These are phyloP conservation scores for Lacerta bilineata DNA, from an alignment of 2,797 vertebrate genomes.

Conservation along the genomic window DNA sequence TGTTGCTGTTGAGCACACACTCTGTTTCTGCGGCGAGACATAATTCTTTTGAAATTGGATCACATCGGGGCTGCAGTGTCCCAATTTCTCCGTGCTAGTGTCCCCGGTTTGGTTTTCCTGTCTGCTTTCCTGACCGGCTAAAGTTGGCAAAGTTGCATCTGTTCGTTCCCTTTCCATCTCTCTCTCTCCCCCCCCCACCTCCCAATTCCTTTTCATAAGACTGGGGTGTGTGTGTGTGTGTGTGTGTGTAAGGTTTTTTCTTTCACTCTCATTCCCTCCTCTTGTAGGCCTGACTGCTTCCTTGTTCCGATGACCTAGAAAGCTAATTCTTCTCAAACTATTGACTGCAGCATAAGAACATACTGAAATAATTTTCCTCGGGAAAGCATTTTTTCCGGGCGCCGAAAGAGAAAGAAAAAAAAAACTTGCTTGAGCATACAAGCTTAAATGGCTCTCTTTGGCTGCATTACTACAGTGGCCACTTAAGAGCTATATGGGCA, in stretches of 20 bases:
- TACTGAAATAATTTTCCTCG: slow-evolving; percentile 66
- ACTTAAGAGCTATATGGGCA: slow-evolving; percentile 32
- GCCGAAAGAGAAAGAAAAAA: slow-evolving; percentile 34
- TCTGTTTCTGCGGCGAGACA: slow-evolving; percentile 7
- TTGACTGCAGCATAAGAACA: slow-evolving; percentile 47
- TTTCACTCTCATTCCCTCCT: slow-evolving; percentile 2
- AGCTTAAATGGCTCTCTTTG: slow-evolving; percentile 20
- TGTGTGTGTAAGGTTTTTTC: slow-evolving; percentile 26
- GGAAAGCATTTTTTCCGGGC: slow-evolving; percentile 51
- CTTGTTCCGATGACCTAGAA: slow-evolving; percentile 73
- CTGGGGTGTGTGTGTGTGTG: background rate
- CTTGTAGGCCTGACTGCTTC: slow-evolving; percentile 60
- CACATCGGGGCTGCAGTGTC: slow-evolving; percentile 54
- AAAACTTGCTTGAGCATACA: slow-evolving; percentile 13
- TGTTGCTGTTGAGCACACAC: background rate
- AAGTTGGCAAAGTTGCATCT: slow-evolving; percentile 56
- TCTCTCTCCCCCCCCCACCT: background rate
- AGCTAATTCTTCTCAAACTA: slow-evolving; percentile 64
- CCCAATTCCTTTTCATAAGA: slow-evolving; percentile 46
- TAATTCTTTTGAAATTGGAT: slow-evolving; percentile 69
- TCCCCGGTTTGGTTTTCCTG: slow-evolving; percentile 73
- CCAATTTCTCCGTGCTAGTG: slow-evolving; percentile 63
- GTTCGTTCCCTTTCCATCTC: slow-evolving; percentile 7
- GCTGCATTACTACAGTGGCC: slow-evolving; percentile 56
- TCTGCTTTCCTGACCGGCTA: slow-evolving; percentile 67